Base-by-base conservation (phyloP, 2,797 vertebrate genomes). In the Odontamblyopus rebecca region DNA sequence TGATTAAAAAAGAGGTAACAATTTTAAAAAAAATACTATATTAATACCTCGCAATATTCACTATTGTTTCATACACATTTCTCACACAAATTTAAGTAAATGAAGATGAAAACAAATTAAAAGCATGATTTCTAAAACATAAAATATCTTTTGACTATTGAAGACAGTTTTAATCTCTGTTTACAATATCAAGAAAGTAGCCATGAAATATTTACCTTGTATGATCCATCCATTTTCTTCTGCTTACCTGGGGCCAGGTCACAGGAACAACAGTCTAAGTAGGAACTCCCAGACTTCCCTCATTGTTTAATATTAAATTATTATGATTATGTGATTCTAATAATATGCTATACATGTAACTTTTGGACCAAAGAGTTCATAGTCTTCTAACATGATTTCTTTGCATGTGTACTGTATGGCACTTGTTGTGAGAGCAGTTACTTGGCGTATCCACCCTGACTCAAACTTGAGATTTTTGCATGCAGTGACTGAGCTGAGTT, bases 401-500 rank as follows among this genome's bases (percentile, higher is more conserved):
- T 5, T 44, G 9, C 41, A 27, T 29, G 19, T 50, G 13, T 16
- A 48, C 8, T 53, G 1, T 67, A 13, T n/a, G 5, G 62, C 62
- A 44, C 16, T 48, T 67, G 27, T 66, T 67, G 29, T 32, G 13
- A 50, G 15, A 73, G 13, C n/a, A 65, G 68, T 19, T 67, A 29
- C 53, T 23, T 11, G 44, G 61, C 23, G 48, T 38, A 68, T 38
- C 63, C 68, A 35, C 51, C 48, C 61, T 1, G 63, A 66, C 53
- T n/a, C 5, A 68, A 69, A 73, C 51, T 69, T 57, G 38, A 53
- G 30, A 64, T 50, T 67, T 59, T 69, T 26, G 73, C 44, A 30
- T 72, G 77, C 4, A 69, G 60, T 79, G 78, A 85, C 72, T 77
- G 70, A 76, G 78, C 77, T 48, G 83, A 83, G 73, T 81, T 80